Percentiles rank a stretch among this genome's conserved stretches.
Evolutionary conservation across 2,113 vertebrate species (phyloP).

Genomic region (Phrynocephalus versicolor): DNA sequence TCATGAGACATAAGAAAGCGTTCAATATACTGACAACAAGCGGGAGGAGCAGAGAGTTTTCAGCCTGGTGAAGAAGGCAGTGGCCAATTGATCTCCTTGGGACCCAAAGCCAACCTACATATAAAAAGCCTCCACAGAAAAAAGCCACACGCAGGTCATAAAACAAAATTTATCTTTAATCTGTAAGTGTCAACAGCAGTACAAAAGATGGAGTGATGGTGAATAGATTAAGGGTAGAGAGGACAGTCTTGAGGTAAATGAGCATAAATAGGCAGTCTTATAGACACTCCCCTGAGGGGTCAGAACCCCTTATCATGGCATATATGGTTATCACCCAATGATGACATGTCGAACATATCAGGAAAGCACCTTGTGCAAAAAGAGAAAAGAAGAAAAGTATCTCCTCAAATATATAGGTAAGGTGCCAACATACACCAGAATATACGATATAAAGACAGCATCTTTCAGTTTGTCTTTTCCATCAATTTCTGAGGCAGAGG

Average conservation of each 20-base stretch:
- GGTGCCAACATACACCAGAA: slow-evolving; percentile 86
- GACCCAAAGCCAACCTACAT: background rate
- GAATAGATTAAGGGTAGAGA: slow-evolving; percentile 96
- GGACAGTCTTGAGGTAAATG: slow-evolving; percentile 99
- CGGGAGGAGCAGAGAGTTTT: background rate
- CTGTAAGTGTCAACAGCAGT: slow-evolving; percentile 99
- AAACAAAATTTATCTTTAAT: slow-evolving; percentile 99
- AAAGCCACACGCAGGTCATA: slow-evolving; percentile 79
- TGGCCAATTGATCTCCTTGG: slow-evolving; percentile 8
- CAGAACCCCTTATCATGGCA: slow-evolving; percentile 82
- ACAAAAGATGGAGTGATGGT: slow-evolving; percentile 99
- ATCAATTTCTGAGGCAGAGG: slow-evolving; percentile 90
- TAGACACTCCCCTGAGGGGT: slow-evolving; percentile 82
- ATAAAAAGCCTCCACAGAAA: slow-evolving; percentile 61
- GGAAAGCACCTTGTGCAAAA: slow-evolving; percentile 89
- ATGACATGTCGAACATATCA: slow-evolving; percentile 91
- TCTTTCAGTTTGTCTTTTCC: slow-evolving; percentile 87
- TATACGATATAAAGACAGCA: slow-evolving; percentile 75
- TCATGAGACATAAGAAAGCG: slow-evolving; percentile 12
- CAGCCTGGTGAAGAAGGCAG: slow-evolving; percentile 1
- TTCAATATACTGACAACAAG: background rate
- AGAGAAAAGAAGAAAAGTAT: slow-evolving; percentile 47
- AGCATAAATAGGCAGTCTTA: slow-evolving; percentile 96
- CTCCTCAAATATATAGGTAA: slow-evolving; percentile 78
- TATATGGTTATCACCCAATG: slow-evolving; percentile 85